Evolutionary conservation across 92 coral and sea anemone species (phyloP), one percentile per base, ranked within the genome.

Genomic region (Muricea muricata): DNA sequence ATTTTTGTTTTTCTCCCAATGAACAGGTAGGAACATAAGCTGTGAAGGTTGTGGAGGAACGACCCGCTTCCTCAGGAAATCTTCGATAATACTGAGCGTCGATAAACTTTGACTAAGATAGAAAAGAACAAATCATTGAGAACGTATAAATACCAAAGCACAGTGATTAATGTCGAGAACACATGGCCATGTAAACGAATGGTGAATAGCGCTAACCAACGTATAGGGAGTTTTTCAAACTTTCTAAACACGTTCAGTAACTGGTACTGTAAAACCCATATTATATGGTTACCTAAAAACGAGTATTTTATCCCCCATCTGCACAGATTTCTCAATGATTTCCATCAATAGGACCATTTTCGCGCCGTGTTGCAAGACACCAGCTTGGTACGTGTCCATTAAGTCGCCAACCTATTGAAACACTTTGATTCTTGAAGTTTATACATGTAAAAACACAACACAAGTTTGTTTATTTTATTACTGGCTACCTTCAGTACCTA

Each of bases 1-100:
- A n/a, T 93, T 95, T 86, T 91, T 95, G 87, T 93, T 95, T 71
- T 73, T 90, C 20, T 94, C 93, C 98, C 98, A 95, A 71, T 81
- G 87, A 29, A 86, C 61, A 28, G 93, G 87, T 65, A 89, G 85
- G 33, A 41, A 87, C 56, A 87, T 52, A 65, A 73, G 75, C 17
- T 94, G 92, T 13, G 93, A 95, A 50, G 95, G 97, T 35, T 79
- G 87, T 29, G 82, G 90, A 20, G 98, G 98, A 17, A 93, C 85
- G 60, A 89, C 91, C 63, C 91, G 86, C 75, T 88, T 91, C 18
- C 89, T 63, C 21, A 96, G 90, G 68, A 93, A 96, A 82, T 90
- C 99, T 82, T 96, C 99, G 33, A 96, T 96, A 40, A 92, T 82
- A 66, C 94, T 86, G 82, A 96, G 71, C 9, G 99, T 96, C 24